Conservation (phyloP, 2,888 invertebrate species). For the Zhengitettix transpicula region DNA sequence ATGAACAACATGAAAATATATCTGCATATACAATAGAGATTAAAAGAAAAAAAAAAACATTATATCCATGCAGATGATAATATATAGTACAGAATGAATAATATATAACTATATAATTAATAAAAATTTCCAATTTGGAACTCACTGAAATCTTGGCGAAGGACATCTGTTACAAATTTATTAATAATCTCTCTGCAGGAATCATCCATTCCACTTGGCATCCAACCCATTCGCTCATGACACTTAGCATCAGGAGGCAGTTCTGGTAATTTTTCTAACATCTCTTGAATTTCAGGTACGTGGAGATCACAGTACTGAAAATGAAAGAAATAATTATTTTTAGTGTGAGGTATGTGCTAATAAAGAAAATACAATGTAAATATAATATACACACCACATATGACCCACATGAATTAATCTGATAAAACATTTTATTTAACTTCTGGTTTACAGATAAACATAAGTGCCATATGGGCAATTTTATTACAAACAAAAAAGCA, state of each 20-base stretch:
- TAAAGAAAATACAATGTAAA: too few species aligned
- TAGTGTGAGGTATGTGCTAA: too few species aligned
- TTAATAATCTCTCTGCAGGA: constrained; percentile 58
- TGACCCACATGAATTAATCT: background rate
- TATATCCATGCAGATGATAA: too few species aligned
- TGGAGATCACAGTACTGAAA: constrained; percentile 60
- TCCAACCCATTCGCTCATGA: constrained; percentile 62
- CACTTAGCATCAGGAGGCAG: constrained; percentile 42
- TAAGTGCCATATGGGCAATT: too few species aligned
- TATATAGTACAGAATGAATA: too few species aligned
- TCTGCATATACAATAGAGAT: too few species aligned
- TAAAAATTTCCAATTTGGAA: background rate
- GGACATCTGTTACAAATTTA: constrained; percentile 38
- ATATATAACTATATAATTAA: too few species aligned
- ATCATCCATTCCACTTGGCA: constrained; percentile 50
- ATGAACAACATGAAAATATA: too few species aligned
- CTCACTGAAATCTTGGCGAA: constrained; percentile 12
- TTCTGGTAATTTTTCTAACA: constrained; percentile 46
- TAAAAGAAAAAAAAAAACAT: too few species aligned
- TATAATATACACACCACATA: too few species aligned
- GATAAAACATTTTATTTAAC: background rate
- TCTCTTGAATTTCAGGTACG: constrained; percentile 60
- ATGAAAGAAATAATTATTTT: background rate
- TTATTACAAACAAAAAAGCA: too few species aligned
- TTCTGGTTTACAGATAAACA: too few species aligned